These are phyloP conservation scores for Periparus ater DNA, from an alignment of 2,797 vertebrate genomes.

Conservation along the genomic window DNA sequence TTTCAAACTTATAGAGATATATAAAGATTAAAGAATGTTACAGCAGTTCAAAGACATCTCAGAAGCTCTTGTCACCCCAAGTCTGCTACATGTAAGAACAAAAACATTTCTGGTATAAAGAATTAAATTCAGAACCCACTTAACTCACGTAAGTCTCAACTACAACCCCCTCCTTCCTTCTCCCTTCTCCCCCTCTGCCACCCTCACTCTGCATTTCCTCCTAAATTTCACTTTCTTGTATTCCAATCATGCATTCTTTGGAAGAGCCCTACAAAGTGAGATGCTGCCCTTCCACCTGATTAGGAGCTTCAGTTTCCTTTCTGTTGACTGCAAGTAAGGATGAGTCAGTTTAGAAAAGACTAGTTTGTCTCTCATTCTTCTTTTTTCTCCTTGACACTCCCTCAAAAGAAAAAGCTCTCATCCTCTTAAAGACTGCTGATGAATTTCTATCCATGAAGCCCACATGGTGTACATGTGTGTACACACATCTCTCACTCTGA, in stretches of 20 bases:
- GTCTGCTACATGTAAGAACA: background rate
- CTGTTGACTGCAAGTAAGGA: background rate
- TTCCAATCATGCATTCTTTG: background rate
- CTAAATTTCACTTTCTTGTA: background rate
- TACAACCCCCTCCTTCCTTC: background rate
- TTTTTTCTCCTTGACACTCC: background rate
- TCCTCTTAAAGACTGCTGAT: background rate
- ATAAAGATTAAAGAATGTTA: background rate
- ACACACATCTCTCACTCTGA: background rate
- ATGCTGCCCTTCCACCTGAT: background rate
- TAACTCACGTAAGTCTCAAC: background rate
- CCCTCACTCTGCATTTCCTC: background rate
- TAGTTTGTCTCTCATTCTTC: background rate
- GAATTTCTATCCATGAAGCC: background rate
- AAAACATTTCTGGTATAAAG: background rate
- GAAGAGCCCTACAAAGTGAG: background rate
- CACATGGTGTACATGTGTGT: accelerated
- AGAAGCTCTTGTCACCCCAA: background rate
- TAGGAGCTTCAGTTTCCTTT: background rate
- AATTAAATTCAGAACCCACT: background rate
- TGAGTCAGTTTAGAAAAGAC: background rate
- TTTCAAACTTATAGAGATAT: background rate
- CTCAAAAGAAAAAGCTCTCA: background rate
- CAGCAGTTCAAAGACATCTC: background rate
- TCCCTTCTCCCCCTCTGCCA: accelerated